phyloP scores from a whole-genome alignment of 2,797 vertebrate species.

The Aphelocoma californica region DNA sequence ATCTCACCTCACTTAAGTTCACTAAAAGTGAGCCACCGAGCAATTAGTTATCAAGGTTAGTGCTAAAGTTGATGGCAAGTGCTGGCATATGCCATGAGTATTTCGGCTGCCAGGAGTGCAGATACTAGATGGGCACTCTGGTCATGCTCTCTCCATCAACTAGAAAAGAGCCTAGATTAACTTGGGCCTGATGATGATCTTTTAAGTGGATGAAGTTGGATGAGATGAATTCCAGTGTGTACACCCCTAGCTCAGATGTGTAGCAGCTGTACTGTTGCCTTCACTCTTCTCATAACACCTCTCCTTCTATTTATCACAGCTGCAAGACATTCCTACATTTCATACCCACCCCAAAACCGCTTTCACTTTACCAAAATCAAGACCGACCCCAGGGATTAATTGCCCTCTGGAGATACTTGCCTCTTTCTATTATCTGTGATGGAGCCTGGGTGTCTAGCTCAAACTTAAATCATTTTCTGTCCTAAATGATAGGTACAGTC shows the following conservation, averaged over 20 bases:
- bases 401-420: constrained; percentile 11
- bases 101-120: background rate
- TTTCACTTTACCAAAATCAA: constrained; percentile 3
- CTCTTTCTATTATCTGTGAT: background rate
- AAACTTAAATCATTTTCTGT: background rate
- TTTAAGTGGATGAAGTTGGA: background rate
- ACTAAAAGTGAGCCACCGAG: background rate
- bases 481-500: background rate
- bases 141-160: background rate
- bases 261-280: background rate
- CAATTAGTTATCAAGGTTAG: background rate
- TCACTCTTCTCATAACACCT: background rate
- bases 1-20: background rate
- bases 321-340: background rate
- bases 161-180: background rate
- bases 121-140: background rate
- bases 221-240: background rate
- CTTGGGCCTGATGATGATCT: background rate
- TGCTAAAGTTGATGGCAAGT: background rate
- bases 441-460: background rate
- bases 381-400: background rate
- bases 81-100: accelerated
- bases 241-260: background rate
- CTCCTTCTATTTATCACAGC: background rate
- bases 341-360: background rate